These are phyloP conservation scores for Bubo blakistoni DNA, from an alignment of 2,113 vertebrate genomes.

Conservation along the genomic window DNA sequence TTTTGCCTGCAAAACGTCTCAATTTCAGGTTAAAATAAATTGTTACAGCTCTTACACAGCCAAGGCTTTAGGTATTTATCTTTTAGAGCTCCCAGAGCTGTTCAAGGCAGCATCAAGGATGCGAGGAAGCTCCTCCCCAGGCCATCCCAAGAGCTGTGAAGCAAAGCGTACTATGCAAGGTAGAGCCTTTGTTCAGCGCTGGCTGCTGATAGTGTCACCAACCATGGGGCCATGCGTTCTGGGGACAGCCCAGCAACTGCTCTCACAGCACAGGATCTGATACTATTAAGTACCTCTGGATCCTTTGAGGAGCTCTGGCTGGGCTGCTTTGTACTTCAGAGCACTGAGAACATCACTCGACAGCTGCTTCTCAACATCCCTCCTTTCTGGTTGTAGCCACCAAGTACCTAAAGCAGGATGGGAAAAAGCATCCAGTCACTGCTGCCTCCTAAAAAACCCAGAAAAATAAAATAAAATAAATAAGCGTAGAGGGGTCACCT, in stretches of 20 bases:
- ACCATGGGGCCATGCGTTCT: background rate
- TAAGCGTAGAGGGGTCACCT: background rate
- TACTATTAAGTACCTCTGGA: background rate
- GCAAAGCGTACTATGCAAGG: background rate
- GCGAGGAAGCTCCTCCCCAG: background rate
- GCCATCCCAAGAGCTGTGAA: background rate
- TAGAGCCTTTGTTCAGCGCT: background rate
- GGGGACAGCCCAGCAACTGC: background rate
- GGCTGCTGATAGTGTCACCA: accelerated
- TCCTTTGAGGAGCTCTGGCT: background rate
- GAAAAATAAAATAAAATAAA: background rate
- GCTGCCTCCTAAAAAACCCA: background rate
- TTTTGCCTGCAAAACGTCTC: background rate
- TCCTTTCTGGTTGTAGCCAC: background rate
- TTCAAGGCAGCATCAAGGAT: background rate
- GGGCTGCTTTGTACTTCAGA: background rate
- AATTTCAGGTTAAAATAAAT: background rate
- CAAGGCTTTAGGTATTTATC: background rate
- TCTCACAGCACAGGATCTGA: background rate
- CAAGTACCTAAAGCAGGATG: background rate
- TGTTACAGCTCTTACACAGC: background rate
- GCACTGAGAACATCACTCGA: background rate
- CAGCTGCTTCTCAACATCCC: background rate
- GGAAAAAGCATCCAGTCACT: background rate
- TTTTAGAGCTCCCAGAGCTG: background rate